Percentiles rank a stretch among this genome's conserved stretches.
Evolutionary conservation across 2,888 invertebrate genomes (phyloP).

Genomic region (Rhogogaster chlorosoma): DNA sequence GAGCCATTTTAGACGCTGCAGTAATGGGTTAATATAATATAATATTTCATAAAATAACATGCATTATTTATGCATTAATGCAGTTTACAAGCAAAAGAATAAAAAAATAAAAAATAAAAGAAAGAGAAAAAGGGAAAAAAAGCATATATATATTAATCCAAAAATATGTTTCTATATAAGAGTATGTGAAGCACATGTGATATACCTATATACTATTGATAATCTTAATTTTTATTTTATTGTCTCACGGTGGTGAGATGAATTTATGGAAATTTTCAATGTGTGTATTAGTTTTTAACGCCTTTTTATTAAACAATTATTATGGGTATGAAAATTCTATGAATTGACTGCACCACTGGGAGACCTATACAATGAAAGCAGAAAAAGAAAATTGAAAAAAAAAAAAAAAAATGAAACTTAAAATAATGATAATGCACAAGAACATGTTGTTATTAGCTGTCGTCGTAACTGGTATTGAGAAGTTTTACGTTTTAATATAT

Average conservation of each 20-base stretch:
- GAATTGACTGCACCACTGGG: not conserved
- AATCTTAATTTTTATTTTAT: slow-evolving; percentile 34
- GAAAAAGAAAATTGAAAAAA: not conserved
- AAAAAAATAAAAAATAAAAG: not conserved
- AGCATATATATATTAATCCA: slow-evolving; percentile 5
- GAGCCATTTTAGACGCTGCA: not conserved
- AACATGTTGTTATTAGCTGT: slow-evolving; percentile 15
- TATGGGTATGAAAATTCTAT: slow-evolving; percentile 13
- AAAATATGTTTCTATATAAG: slow-evolving; percentile 34
- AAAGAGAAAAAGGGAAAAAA: not conserved
- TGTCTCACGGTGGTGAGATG: not conserved
- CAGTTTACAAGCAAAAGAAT: not conserved
- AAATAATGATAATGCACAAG: slow-evolving; percentile 40
- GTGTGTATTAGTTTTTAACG: not conserved
- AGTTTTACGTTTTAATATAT: slow-evolving; percentile 7
- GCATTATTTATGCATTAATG: slow-evolving; percentile 10
- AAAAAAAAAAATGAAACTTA: not conserved
- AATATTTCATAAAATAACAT: slow-evolving; percentile 13
- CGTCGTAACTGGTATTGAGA: slow-evolving; percentile 5
- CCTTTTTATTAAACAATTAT: slow-evolving; percentile 18
- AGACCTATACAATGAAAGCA: not conserved
- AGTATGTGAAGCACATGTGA: slow-evolving; percentile 45
- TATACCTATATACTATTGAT: slow-evolving; percentile 36
- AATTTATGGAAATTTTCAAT: slow-evolving; percentile 11
- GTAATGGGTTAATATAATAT: not conserved